Base-by-base conservation (phyloP, 2,113 vertebrate genomes). In the Bufo bufo region DNA sequence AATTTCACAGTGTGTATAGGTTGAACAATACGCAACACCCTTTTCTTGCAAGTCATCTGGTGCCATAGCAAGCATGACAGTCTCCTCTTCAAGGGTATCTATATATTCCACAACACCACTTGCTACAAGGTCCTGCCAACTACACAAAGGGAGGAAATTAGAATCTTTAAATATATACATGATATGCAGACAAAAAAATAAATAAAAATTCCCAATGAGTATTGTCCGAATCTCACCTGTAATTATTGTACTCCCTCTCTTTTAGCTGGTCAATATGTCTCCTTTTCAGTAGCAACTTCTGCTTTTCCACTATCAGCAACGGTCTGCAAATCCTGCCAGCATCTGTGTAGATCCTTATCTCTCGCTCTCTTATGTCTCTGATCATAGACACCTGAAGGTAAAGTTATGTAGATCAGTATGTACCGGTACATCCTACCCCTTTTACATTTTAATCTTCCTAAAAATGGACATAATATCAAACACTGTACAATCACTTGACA, bases 41-140 rank as follows among this genome's bases (percentile, higher is more conserved):
- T 99, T 99, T 92, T 99, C 98, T 91, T 99, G 98, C 84, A 99
- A 96, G 90, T 99, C 98, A 91, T 99, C 98, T 0, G 98, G 98
- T 86, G 98, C 99, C 98, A 99, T 99, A 14, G 98, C 98, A 54
- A 99, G 93, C 98, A 99, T 99, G 91, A 99, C 98, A 0, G 98
- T 99, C 93, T 99, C 98, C 91, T 99, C 98, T 92, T 99, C 98
- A 81, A 99, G 92, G 0, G 98, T 99, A 90, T 99, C 98, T 12
- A 99, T 99, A 89, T 99, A 99, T 91, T 99, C 98, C 9, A 99
- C 98, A 54, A 99, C 98, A 0, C 98, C 98, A 2, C 98, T 99
- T 50, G 98, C 98, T 85, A 99, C 98, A 0, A 99, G 92, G 90
- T 99, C 98, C 96, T 99, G 98, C 98, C 98, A 99, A 92, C 98